Percentiles rank a stretch among this genome's conserved stretches.
These are phyloP conservation scores for Globodera rostochiensis DNA, from an alignment of 1,140 invertebrate species.

Conservation along the genomic window DNA sequence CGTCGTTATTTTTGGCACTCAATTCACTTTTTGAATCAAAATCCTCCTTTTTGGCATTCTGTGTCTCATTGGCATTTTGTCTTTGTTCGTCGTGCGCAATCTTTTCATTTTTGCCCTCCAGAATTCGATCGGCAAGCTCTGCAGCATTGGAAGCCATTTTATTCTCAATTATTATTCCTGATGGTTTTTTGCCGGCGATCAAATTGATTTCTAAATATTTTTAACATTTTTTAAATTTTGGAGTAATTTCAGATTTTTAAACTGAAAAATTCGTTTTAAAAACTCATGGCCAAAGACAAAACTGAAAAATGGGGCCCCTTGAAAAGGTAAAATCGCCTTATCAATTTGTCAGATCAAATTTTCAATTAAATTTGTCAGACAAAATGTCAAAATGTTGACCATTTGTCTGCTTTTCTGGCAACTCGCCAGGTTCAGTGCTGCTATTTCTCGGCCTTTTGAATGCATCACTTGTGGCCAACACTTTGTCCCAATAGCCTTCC, in stretches of 20 bases:
- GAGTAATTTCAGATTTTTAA: not conserved
- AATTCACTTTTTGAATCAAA: not conserved
- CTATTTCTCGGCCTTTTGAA: not conserved
- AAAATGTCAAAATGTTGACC: not conserved
- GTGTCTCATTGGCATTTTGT: not conserved
- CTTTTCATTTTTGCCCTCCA: not conserved
- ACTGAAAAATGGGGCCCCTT: too few species aligned
- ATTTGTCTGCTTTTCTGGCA: slow-evolving; percentile 1
- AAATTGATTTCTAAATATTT: too few species aligned
- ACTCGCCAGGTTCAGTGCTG: not conserved
- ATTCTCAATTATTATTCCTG: not conserved
- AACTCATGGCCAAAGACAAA: too few species aligned
- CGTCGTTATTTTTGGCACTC: not conserved
- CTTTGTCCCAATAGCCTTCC: slow-evolving; percentile 47
- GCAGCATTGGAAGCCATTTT: not conserved
- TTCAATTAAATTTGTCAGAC: not conserved
- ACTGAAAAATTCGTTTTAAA: too few species aligned
- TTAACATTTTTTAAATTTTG: not conserved
- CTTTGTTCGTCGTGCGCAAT: not conserved
- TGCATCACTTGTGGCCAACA: not conserved
- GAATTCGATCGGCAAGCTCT: not conserved
- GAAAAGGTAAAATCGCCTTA: too few species aligned
- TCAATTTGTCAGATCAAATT: not conserved
- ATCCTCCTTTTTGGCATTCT: not conserved
- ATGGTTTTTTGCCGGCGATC: too few species aligned